Evolutionary conservation across 2,113 vertebrate species (phyloP).

Genomic region (Melierax canorus): DNA sequence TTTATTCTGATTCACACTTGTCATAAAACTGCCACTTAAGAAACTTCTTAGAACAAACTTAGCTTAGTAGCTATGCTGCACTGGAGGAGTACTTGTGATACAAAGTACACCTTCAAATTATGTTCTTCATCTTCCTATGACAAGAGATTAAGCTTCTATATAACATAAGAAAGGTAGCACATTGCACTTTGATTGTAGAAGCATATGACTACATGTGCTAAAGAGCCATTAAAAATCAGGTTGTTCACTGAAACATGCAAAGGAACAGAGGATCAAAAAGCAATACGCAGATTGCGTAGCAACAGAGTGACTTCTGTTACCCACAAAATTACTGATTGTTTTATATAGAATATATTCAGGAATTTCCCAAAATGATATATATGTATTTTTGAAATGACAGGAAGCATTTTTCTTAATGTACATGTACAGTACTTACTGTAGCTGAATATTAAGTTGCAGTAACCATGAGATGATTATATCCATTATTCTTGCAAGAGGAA

Average conservation of each 20-base stretch:
- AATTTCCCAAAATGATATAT: neutral
- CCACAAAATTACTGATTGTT: neutral
- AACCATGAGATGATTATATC: neutral
- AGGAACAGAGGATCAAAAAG: neutral
- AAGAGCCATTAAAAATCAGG: neutral
- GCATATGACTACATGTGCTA: neutral
- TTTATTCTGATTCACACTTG: neutral
- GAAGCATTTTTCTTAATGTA: neutral
- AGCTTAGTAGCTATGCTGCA: neutral
- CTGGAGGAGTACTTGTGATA: neutral
- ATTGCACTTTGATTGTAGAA: neutral
- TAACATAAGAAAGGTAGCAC: neutral
- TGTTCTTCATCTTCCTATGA: neutral
- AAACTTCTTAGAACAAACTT: neutral
- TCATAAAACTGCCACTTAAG: neutral
- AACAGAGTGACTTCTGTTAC: neutral
- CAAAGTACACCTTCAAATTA: neutral
- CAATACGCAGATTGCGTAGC: neutral
- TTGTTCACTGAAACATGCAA: neutral
- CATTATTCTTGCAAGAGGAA: neutral
- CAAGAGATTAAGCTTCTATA: neutral
- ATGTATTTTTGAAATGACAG: neutral
- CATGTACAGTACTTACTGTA: neutral
- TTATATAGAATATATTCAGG: neutral
- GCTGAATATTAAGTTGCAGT: neutral